These are phyloP conservation scores for Donacobius atricapilla DNA, from an alignment of 2,113 vertebrate genomes.

Conservation along the genomic window DNA sequence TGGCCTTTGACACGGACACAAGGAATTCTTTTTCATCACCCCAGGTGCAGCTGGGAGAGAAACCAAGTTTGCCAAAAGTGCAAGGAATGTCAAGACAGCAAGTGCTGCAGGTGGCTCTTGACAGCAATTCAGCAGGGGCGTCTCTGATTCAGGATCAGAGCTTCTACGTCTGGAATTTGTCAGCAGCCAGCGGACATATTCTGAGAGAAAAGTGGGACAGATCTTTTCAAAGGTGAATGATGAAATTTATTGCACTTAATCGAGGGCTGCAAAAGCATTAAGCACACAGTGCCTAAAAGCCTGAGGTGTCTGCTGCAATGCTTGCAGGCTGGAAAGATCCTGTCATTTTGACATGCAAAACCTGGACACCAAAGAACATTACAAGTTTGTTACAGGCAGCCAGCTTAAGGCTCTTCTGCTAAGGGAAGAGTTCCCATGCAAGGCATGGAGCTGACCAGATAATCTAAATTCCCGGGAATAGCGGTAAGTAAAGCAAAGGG, in stretches of 20 bases:
- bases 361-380: not conserved
- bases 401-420: not conserved
- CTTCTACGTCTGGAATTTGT: not conserved
- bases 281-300: not conserved
- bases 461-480: not conserved
- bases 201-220: not conserved
- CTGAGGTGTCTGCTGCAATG: not conserved
- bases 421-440: rapidly evolving
- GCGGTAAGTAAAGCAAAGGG: not conserved
- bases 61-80: not conserved
- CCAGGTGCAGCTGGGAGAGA: not conserved
- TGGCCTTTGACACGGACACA: rapidly evolving
- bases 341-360: not conserved
- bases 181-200: not conserved
- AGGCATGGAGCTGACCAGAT: not conserved
- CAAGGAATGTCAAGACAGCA: not conserved
- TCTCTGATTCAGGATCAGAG: not conserved
- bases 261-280: not conserved
- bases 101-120: not conserved
- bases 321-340: not conserved
- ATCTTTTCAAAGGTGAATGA: not conserved
- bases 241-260: not conserved
- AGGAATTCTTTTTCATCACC: not conserved
- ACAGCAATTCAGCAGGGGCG: not conserved
- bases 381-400: rapidly evolving